Evolutionary conservation across 2,888 invertebrate species (phyloP).

Genomic region (Anaspis maculata): DNA sequence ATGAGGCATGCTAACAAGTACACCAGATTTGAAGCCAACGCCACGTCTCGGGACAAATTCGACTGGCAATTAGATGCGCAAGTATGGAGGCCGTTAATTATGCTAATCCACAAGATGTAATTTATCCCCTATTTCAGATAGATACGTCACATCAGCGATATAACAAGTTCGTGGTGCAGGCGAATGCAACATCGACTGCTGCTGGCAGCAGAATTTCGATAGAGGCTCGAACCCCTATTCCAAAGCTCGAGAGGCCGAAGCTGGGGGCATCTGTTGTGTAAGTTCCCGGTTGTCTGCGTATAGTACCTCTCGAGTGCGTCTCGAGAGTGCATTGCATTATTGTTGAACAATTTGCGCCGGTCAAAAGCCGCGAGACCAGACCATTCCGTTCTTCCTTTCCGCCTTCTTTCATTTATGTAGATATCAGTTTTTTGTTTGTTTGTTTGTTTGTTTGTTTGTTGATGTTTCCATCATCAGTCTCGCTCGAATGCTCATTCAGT

Average conservation of each 20-base stretch:
- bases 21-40: slow-evolving; percentile 39
- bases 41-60: slow-evolving; percentile 33
- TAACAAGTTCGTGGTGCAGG: slow-evolving; percentile 29
- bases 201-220: slow-evolving; percentile 29
- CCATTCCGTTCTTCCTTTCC: slow-evolving; percentile 5
- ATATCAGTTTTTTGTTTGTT: too few species aligned
- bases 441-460: too few species aligned
- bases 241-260: slow-evolving; percentile 33
- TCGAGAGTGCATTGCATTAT: not conserved
- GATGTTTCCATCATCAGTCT: too few species aligned
- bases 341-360: not conserved
- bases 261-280: slow-evolving; percentile 21
- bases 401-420: too few species aligned
- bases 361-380: too few species aligned
- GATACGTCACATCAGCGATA: slow-evolving; percentile 33
- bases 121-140: slow-evolving; percentile 23
- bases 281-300: too few species aligned
- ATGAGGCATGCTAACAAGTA: slow-evolving; percentile 40
- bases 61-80: slow-evolving; percentile 43
- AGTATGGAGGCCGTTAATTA: slow-evolving; percentile 24
- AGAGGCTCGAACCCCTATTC: slow-evolving; percentile 34
- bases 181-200: slow-evolving; percentile 23
- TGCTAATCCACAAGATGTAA: slow-evolving; percentile 5
- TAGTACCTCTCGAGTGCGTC: too few species aligned
- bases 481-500: too few species aligned